Evolutionary conservation across 1,140 invertebrate species (phyloP).

Genomic region (Bilobella aurantiaca): DNA sequence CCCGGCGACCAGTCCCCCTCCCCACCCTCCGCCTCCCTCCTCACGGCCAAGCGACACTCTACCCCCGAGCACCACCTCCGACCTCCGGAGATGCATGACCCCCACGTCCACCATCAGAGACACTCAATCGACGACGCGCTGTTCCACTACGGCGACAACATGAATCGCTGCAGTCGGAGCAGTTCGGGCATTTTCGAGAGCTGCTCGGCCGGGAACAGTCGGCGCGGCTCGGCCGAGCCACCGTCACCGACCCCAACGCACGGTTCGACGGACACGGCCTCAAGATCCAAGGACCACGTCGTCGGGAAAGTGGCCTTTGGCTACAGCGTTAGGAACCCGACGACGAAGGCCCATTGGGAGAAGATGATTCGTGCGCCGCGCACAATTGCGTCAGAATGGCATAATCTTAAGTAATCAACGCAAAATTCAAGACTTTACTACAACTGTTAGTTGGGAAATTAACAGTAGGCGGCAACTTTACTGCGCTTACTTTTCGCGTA

Average conservation of each 20-base stretch:
- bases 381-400: constrained; percentile 33
- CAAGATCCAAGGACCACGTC: constrained; percentile 26
- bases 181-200: neutral
- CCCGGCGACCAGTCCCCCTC: neutral
- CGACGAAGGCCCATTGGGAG: constrained; percentile 33
- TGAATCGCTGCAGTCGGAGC: constrained; percentile 12
- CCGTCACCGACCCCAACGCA: constrained; percentile 7
- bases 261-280: neutral
- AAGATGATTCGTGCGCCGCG: constrained; percentile 31
- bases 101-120: neutral
- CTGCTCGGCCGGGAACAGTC: neutral
- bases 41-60: neutral
- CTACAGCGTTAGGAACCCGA: constrained; percentile 29
- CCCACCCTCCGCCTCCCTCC: neutral
- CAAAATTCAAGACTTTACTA: too few species aligned
- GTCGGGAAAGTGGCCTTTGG: constrained; percentile 35
- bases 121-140: constrained; percentile 19
- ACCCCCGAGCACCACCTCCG: neutral
- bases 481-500: too few species aligned
- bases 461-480: too few species aligned
- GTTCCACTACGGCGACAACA: constrained; percentile 31
- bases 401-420: constrained; percentile 25
- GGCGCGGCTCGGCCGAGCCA: neutral
- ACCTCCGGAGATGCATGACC: constrained; percentile 4
- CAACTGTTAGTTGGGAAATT: too few species aligned